Percentiles rank a stretch among this genome's conserved stretches.
These are phyloP conservation scores for Cephalopholis sonnerati DNA, from an alignment of 2,113 vertebrate genomes.

Conservation along the genomic window DNA sequence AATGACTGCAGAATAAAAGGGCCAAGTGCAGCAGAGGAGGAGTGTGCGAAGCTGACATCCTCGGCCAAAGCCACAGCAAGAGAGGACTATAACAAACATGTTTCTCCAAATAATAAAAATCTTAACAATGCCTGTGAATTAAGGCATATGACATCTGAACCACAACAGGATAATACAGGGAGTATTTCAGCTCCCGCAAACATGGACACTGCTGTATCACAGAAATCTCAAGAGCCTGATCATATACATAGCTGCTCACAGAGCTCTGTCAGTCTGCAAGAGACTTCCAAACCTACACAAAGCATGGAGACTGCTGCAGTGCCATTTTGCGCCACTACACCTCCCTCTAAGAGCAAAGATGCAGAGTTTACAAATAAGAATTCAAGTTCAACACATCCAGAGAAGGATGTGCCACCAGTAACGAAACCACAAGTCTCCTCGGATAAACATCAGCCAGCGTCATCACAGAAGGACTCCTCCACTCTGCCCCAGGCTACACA, in stretches of 20 bases:
- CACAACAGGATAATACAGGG: slow-evolving; percentile 31
- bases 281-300: slow-evolving; percentile 30
- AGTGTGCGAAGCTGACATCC: slow-evolving; percentile 32
- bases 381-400: slow-evolving; percentile 35
- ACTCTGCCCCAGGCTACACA: slow-evolving; percentile 64
- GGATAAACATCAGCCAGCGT: slow-evolving; percentile 62
- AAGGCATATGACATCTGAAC: slow-evolving; percentile 31
- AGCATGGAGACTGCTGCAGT: slow-evolving; percentile 29
- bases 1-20: slow-evolving; percentile 65
- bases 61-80: slow-evolving; percentile 27
- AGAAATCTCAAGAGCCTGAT: slow-evolving; percentile 57
- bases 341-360: slow-evolving; percentile 34
- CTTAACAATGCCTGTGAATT: slow-evolving; percentile 37
- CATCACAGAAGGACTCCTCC: slow-evolving; percentile 39
- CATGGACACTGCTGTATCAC: slow-evolving; percentile 31
- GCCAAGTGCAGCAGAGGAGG: slow-evolving; percentile 32
- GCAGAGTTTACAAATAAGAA: slow-evolving; percentile 36
- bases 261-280: slow-evolving; percentile 31
- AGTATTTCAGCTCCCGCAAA: slow-evolving; percentile 21
- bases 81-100: slow-evolving; percentile 39
- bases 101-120: slow-evolving; percentile 55
- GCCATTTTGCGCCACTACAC: slow-evolving; percentile 6
- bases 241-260: slow-evolving; percentile 39
- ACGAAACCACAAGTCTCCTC: slow-evolving; percentile 50
- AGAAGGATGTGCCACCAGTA: slow-evolving; percentile 51